Evolutionary conservation across 2,797 vertebrate species (phyloP), one percentile per base, ranked within the genome.

Genomic region (Melanotaenia parkinsoni): DNA sequence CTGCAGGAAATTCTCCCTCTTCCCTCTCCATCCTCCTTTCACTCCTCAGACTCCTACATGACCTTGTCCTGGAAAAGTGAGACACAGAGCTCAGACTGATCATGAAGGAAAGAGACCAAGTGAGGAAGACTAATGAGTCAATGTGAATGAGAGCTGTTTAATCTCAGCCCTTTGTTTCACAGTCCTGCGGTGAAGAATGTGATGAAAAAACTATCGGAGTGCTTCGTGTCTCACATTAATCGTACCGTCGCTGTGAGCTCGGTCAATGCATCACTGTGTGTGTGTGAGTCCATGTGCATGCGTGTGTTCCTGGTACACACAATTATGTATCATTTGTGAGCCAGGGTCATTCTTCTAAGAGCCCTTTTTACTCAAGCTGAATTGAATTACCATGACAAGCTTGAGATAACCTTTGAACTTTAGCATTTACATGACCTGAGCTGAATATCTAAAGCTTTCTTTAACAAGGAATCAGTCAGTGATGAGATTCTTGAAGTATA

Each of bases 91-190:
- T 86, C 63, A 81, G 82, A 65, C 63, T 66, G 79, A 88, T 88
- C 74, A 60, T 22, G 40, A 69, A 74, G 75, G 64, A 43, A 77
- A 82, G 79, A 61, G 77, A 53, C 63, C 8, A 62, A 70, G 70
- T 70, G 64, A 65, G 66, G 79, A 76, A 86, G 86, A 88, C 79
- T 91, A 89, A 91, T 90, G 88, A 92, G 72, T 88, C 78, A 74
- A 56, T 75, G 82, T 82, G 88, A 86, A 77, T 73, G 72, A 83
- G 76, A 86, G 85, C 82, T 69, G 85, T 89, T 89, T 89, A 91
- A 91, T 91, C 88, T 86, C 65, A 43, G 71, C 35, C 80, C 76
- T 88, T 90, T 92, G 89, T 91, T 88, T 89, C 80, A 74, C 67
- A 63, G 54, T 72, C 73, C 81, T 77, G 70, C n/a, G 71, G 60